These are phyloP conservation scores for Drosophila rufa DNA, from an alignment of 1,140 invertebrate genomes.

Conservation along the genomic window DNA sequence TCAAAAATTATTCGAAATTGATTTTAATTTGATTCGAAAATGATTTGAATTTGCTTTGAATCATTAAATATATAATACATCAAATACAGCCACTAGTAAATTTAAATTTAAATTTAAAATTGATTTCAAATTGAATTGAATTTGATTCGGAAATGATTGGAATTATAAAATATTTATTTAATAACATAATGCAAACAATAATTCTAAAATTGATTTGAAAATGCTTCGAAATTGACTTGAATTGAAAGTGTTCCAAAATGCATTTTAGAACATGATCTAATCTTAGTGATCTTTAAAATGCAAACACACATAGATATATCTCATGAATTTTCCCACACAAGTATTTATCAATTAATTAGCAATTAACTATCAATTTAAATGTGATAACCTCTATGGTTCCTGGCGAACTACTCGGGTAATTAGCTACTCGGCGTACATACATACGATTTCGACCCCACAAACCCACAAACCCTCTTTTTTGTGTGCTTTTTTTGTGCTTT, in stretches of 20 bases:
- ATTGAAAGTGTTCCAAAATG: background rate
- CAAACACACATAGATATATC: constrained; percentile 3
- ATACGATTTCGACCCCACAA: constrained; percentile 1
- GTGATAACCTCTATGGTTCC: constrained; percentile 11
- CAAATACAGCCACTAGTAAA: no score
- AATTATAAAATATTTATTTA: no score
- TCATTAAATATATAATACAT: no score
- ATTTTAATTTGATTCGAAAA: no score
- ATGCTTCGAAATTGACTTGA: no score
- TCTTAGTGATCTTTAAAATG: background rate
- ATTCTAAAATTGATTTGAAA: no score
- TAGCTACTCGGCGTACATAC: constrained; percentile 14
- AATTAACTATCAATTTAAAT: constrained; percentile 34
- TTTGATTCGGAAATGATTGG: no score
- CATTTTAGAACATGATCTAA: background rate
- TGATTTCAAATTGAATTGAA: no score
- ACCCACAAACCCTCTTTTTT: background rate
- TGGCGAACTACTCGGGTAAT: constrained; percentile 19
- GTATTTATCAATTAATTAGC: constrained; percentile 17
- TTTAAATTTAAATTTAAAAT: no score
- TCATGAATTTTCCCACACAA: background rate
- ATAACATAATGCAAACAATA: no score
- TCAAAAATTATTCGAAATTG: no score
- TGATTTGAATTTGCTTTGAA: no score
- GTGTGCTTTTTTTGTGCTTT: constrained; percentile 18